Evolutionary conservation across 2,888 invertebrate species (phyloP).

Genomic region (Nomada ferruginata): DNA sequence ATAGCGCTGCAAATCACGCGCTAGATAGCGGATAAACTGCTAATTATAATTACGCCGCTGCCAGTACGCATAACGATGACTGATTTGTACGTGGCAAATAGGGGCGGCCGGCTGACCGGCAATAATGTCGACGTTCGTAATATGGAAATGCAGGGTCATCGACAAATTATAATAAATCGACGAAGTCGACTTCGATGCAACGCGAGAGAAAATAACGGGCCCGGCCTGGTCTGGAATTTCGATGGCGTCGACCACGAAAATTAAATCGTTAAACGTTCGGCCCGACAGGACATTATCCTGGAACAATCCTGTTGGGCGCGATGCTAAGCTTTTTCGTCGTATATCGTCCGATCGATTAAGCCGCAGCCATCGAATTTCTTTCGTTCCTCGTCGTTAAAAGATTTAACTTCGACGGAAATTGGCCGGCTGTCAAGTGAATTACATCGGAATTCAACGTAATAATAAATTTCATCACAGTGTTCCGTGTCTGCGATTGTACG

Average conservation of each 20-base stretch:
- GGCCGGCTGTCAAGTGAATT: not conserved
- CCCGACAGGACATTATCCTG: conserved; percentile 2
- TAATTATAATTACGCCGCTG: conserved; percentile 75
- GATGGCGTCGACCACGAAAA: conserved; percentile 27
- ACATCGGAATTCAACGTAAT: too few species aligned
- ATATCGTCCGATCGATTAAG: conserved; percentile 44
- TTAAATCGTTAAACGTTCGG: conserved; percentile 30
- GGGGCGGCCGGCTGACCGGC: conserved; percentile 26
- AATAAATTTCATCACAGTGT: too few species aligned
- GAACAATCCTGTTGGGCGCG: conserved; percentile 56
- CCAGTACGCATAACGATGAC: conserved; percentile 74
- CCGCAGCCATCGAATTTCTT: not conserved
- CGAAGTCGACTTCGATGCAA: conserved; percentile 49
- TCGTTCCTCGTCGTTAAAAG: not conserved
- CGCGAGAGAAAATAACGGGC: conserved; percentile 46
- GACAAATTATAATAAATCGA: conserved; percentile 74
- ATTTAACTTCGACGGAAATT: conserved; percentile 6
- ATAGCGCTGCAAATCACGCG: conserved; percentile 30
- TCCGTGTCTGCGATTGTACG: too few species aligned
- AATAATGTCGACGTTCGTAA: conserved; percentile 63
- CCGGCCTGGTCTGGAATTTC: conserved; percentile 21
- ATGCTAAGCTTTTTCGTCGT: conserved; percentile 24
- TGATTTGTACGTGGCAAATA: conserved; percentile 72
- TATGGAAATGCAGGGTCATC: conserved; percentile 71
- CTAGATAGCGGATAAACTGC: conserved; percentile 72